Base-by-base conservation (phyloP, 2,113 vertebrate species). In the Stigmatopora argus region DNA sequence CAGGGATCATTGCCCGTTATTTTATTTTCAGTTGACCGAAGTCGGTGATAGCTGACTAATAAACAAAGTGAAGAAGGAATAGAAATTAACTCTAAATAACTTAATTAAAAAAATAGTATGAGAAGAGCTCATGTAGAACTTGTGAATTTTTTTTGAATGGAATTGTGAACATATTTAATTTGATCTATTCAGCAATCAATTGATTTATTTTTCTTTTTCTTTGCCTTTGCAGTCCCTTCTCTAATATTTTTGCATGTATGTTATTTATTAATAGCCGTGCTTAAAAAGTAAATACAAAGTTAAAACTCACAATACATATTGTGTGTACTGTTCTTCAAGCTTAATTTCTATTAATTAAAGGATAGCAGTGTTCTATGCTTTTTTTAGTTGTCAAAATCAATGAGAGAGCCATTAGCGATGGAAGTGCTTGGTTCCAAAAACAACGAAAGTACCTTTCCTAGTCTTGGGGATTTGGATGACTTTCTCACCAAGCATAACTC, bases 401-500 rank as follows among this genome's bases (percentile, higher is more conserved):
- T 73, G 72, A 77, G 69, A 76, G 69, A 66, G 65, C 72, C 81
- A 80, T 78, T 87, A 90, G 87, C 81, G 74, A 92, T 92, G 91
- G 91, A 91, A 45, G 80, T 66, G 6, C 45, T 67, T 69, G 57
- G 18, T 9, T 15, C 65, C 73, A 91, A 92, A 70, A 90, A 91
- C 85, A 97, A 97, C 86, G 93, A 93, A 21, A 96, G 92, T 80
- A 88, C 94, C 85, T 94, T 96, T 67, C 94, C 93, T 52, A 94
- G 90, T 84, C 88, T 94, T 2, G 91, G 82, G 0, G 94, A 96
- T 6, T 69, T 99, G 80, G 95, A 99, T 87, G 85, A 91, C 47
- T 98, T 94, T 85, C 94, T 99, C 10, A 94, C 58, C 80, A 92
- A 96, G 72, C 97, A 94, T 70, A 89, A 99, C 87, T 99, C 97